Conservation (phyloP, 2,888 invertebrate genomes). For the Notodonta dromedarius region DNA sequence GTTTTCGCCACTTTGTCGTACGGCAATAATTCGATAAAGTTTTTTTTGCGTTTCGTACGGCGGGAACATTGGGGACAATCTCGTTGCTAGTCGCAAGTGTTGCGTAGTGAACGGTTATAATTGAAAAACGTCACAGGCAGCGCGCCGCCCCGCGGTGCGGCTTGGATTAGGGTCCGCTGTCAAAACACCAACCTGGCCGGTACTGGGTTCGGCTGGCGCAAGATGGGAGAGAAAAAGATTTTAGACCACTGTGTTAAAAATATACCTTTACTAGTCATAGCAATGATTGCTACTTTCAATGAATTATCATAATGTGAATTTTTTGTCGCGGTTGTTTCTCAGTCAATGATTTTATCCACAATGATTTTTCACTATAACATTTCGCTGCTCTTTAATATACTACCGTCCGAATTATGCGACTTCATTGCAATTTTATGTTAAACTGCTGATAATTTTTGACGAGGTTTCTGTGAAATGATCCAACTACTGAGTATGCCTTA, state of each 20-base stretch:
- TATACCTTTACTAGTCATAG: no score
- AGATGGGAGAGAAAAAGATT: slow-evolving; percentile 23
- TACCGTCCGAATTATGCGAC: no score
- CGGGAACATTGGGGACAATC: slow-evolving; percentile 7
- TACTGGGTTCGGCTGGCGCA: slow-evolving; percentile 25
- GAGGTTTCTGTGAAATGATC: no score
- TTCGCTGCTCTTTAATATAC: no score
- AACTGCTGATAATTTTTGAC: no score
- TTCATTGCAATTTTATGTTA: no score
- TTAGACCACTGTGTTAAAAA: slow-evolving; percentile 11
- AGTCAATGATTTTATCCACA: no score
- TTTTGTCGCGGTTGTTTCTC: not conserved
- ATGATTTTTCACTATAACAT: no score
- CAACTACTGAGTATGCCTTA: no score
- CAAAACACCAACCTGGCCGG: slow-evolving; percentile 58
- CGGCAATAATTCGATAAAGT: slow-evolving; percentile 6
- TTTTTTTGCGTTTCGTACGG: not conserved
- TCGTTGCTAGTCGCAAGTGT: slow-evolving; percentile 64
- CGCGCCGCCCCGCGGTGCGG: slow-evolving; percentile 72
- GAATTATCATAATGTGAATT: no score
- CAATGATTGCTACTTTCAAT: no score
- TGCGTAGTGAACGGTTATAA: slow-evolving; percentile 76
- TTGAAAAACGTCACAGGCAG: slow-evolving; percentile 70
- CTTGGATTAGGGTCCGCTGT: slow-evolving; percentile 74
- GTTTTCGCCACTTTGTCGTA: not conserved